A percentile compares a stretch with the other conserved stretches of the same genome.
phyloP scores from a whole-genome alignment of 2,113 vertebrate species.

The Macroglossus sobrinus region DNA sequence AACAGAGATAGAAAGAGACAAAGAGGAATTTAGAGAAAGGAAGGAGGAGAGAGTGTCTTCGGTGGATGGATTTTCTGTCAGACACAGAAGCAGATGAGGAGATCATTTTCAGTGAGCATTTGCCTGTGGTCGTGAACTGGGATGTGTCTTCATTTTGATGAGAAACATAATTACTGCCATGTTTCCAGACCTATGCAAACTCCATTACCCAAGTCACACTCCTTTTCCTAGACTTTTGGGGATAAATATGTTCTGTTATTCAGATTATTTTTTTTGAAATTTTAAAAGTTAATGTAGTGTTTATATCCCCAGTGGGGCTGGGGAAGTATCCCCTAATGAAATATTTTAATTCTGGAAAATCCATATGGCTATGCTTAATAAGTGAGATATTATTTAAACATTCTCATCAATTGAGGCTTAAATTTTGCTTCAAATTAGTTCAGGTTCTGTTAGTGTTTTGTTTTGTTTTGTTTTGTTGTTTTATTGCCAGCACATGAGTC shows the following conservation, averaged over 20 bases:
- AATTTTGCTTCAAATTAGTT: neutral
- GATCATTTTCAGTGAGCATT: too few relatives aligned
- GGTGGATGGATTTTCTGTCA: too few relatives aligned
- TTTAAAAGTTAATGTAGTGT: neutral
- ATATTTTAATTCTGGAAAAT: neutral
- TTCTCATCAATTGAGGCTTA: neutral
- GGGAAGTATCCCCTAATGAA: neutral
- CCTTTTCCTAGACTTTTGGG: neutral
- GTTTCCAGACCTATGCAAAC: neutral
- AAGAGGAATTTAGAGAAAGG: neutral
- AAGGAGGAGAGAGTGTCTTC: neutral
- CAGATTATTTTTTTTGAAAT: neutral
- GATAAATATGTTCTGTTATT: neutral
- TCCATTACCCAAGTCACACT: rapidly evolving
- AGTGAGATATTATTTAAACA: neutral
- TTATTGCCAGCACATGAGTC: neutral
- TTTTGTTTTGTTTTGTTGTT: neutral
- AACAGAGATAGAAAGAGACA: neutral
- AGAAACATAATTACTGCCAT: neutral
- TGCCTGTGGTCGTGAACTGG: too few relatives aligned
- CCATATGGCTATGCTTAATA: neutral
- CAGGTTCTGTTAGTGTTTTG: neutral
- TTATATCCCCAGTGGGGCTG: neutral
- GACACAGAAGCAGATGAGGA: neutral
- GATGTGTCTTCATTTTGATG: neutral